Base-by-base conservation (phyloP, 2,888 invertebrate genomes). In the Anaspis maculata region DNA sequence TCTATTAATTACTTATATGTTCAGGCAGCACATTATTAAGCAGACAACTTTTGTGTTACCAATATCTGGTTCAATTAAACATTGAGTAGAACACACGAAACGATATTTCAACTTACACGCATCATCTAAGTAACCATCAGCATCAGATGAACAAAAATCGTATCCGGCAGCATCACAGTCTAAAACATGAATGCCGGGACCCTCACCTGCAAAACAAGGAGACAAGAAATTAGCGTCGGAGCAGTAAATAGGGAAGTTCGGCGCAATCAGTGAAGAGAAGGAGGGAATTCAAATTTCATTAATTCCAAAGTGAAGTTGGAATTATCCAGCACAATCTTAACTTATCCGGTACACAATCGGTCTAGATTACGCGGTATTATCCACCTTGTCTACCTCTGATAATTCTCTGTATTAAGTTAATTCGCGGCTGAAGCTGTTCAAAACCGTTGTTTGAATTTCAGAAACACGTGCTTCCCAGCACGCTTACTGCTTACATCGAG, bases 361-460 rank as follows among this genome's bases (percentile, higher is more conserved):
- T 50, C 51, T 44, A 44, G 51, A 50, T 51, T 51, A 51, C 43
- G 40, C 39, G 45, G 47, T 41, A 51, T 54, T 52, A 54, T 51
- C 51, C 50, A 55, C 54, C 55, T 55, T 54, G 52, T 52, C 51
- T 51, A 48, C 51, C 46, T 48, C 45, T 40, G 50, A 52, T 56
- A 54, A 48, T 49, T 51, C 56, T 43, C 49, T 42, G 45, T 45
- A 48, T 40, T 45, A 47, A 51, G 43, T 46, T 51, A 50, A 52
- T 52, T 52, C 47, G 42, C 24, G 42, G 39, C 32, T 37, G 39
- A 27, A 32, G 39, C 37, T 42, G n/a, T n/a, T n/a, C n/a, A n/a
- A n/a, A n/a, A n/a, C 32, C 33, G 32, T 37, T 41, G 44, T 44
- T 41, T 39, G 41, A 44, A 41, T 44, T 37, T 44, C 39, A 39